Evolutionary conservation across 2,888 invertebrate species (phyloP).

Genomic region (Candidula unifasciata): DNA sequence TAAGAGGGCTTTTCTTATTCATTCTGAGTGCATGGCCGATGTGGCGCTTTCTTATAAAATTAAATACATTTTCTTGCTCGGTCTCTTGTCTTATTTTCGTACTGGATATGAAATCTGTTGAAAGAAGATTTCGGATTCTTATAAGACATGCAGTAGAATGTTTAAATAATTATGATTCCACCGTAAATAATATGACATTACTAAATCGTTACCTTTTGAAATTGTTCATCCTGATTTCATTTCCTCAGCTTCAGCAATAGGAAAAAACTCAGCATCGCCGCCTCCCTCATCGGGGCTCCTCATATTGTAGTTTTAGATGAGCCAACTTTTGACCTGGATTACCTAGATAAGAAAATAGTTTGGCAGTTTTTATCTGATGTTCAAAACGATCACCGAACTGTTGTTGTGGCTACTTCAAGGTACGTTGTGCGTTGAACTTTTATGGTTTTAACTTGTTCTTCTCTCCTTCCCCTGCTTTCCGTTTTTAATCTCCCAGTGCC

Average conservation of each 20-base stretch:
- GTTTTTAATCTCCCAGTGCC: too few species aligned
- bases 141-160: not conserved
- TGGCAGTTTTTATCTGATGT: not conserved
- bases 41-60: too few species aligned
- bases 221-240: not conserved
- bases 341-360: not conserved
- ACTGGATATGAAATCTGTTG: too few species aligned
- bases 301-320: not conserved
- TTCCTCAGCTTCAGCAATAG: not conserved
- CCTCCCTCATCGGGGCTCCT: constrained; percentile 6
- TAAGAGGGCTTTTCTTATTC: too few species aligned
- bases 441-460: too few species aligned
- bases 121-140: too few species aligned
- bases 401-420: constrained; percentile 10
- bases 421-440: not conserved
- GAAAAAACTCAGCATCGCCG: not conserved
- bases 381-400: not conserved
- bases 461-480: too few species aligned
- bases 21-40: too few species aligned
- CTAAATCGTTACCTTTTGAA: too few species aligned
- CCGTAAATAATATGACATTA: not conserved
- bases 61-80: too few species aligned
- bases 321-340: not conserved
- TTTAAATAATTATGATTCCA: not conserved
- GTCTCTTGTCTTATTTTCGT: too few species aligned